Percentiles rank a stretch among this genome's conserved stretches.
phyloP scores from a whole-genome alignment of 2,888 invertebrate genomes.

The Mermis nigrescens region DNA sequence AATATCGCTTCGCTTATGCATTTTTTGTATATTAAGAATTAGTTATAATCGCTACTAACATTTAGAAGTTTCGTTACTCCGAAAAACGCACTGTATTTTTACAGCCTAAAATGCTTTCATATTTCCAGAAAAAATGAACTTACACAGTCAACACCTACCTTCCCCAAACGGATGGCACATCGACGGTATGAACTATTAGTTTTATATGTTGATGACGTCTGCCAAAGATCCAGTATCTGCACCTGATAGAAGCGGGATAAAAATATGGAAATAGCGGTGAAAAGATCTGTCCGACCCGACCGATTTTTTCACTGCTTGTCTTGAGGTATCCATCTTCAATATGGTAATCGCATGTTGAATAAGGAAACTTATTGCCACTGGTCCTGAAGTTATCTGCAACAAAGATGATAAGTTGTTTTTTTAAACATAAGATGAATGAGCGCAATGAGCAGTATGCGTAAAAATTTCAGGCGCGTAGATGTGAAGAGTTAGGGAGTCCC shows the following conservation, averaged over 20 bases:
- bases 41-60: no score
- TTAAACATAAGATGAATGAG: no score
- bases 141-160: constrained; percentile 41
- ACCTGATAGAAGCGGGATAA: constrained; percentile 10
- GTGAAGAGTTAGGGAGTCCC: no score
- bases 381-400: constrained; percentile 55
- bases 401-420: no score
- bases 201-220: constrained; percentile 47
- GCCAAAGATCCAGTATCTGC: constrained; percentile 10
- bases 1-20: no score
- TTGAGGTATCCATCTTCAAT: no score
- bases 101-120: no score
- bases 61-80: no score
- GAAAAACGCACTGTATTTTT: no score
- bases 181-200: constrained; percentile 58
- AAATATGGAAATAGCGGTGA: constrained; percentile 12
- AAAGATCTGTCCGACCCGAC: constrained; percentile 50
- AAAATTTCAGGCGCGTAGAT: no score
- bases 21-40: no score
- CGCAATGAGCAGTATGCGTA: no score
- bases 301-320: background rate
- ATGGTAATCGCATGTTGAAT: constrained; percentile 9
- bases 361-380: constrained; percentile 45
- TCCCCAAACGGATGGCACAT: constrained; percentile 54
- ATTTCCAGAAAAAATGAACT: background rate